phyloP scores from a whole-genome alignment of 2,888 invertebrate genomes.

The Xylophagus ater region DNA sequence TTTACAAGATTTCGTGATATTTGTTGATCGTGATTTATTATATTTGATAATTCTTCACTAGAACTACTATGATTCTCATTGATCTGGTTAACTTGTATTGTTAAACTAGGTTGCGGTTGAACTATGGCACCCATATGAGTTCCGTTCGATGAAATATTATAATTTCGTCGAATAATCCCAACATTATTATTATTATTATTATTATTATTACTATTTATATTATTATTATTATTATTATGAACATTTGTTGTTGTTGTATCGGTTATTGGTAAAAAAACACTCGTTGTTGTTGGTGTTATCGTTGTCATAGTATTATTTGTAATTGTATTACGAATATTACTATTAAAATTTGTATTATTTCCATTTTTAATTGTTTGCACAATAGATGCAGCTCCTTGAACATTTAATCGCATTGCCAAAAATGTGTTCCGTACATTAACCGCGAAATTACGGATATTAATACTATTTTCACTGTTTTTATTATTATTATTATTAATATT shows the following conservation, averaged over 20 bases:
- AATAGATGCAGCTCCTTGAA: slow-evolving; percentile 24
- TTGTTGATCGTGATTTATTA: slow-evolving; percentile 15
- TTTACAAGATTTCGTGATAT: slow-evolving; percentile 19
- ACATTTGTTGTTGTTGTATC: slow-evolving; percentile 8
- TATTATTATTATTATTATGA: slow-evolving; percentile 15
- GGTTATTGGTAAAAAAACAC: slow-evolving; percentile 25
- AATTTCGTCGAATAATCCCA: too few relatives aligned
- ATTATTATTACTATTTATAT: slow-evolving; percentile 12
- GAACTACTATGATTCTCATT: slow-evolving; percentile 12
- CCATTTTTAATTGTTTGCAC: background rate
- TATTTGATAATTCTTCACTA: background rate
- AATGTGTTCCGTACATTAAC: slow-evolving; percentile 17
- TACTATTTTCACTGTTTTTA: too few relatives aligned
- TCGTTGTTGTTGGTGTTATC: slow-evolving; percentile 19
- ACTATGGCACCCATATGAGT: slow-evolving; percentile 23
- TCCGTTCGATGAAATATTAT: too few relatives aligned
- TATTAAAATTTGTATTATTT: background rate
- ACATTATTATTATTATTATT: slow-evolving; percentile 17
- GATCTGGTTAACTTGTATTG: slow-evolving; percentile 35
- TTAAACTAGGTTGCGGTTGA: slow-evolving; percentile 31
- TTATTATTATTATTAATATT: too few relatives aligned
- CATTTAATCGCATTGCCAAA: slow-evolving; percentile 34
- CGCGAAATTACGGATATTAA: slow-evolving; percentile 9
- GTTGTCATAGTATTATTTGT: too few relatives aligned
- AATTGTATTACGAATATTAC: slow-evolving; percentile 2